Percentiles rank a stretch among this genome's conserved stretches.
These are phyloP conservation scores for Rhodeus uyekii DNA, from an alignment of 2,797 vertebrate genomes.

Conservation along the genomic window DNA sequence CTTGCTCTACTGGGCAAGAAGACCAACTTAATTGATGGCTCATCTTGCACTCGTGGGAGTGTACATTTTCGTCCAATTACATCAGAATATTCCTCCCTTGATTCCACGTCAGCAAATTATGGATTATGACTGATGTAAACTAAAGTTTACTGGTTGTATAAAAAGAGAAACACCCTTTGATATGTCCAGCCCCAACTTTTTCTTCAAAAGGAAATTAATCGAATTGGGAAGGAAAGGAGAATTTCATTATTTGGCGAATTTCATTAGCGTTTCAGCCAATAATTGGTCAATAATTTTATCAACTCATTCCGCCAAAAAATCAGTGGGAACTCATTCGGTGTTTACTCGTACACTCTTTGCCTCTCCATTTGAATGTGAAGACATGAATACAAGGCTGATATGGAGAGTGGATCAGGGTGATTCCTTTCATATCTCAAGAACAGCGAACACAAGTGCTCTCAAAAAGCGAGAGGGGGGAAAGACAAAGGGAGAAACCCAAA, in stretches of 20 bases:
- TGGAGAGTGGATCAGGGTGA: constrained; percentile 13
- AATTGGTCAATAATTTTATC: background rate
- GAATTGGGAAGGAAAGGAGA: background rate
- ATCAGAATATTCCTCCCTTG: background rate
- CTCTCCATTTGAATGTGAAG: constrained; percentile 28
- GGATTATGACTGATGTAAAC: background rate
- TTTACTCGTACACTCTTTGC: constrained; percentile 4
- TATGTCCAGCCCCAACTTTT: background rate
- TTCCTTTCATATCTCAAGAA: constrained; percentile 28
- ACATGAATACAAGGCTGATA: constrained; percentile 8
- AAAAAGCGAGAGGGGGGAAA: constrained; percentile 38
- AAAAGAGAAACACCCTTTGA: background rate
- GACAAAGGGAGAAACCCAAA: constrained; percentile 26
- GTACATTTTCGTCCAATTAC: background rate
- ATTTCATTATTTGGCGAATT: background rate
- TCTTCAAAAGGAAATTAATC: background rate
- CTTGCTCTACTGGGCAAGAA: background rate
- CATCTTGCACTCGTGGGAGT: background rate
- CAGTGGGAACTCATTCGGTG: background rate
- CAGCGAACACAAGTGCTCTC: constrained; percentile 40
- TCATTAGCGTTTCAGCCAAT: background rate
- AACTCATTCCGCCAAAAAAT: background rate
- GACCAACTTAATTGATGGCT: background rate
- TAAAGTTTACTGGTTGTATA: background rate
- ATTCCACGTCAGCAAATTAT: background rate